Conservation (phyloP, 2,797 vertebrate genomes). For the Fringilla coelebs region DNA sequence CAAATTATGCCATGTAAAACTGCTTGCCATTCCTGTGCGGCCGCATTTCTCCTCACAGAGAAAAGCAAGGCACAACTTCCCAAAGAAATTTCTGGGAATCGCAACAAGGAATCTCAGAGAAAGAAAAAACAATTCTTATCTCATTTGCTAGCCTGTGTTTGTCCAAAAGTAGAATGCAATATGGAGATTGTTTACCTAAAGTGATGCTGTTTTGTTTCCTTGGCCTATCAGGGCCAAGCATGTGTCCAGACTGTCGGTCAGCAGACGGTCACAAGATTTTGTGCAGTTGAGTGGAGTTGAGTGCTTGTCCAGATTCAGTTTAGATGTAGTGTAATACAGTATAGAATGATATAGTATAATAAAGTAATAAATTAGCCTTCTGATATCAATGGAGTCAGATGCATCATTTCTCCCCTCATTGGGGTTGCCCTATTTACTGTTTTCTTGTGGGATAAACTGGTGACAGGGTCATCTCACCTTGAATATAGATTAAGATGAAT, state of each 20-base stretch:
- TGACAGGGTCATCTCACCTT: not conserved
- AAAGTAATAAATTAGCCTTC: not conserved
- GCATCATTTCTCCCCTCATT: fast-evolving
- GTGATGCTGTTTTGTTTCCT: not conserved
- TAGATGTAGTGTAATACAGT: not conserved
- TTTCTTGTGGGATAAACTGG: not conserved
- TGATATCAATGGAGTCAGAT: not conserved
- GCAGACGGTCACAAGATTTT: not conserved
- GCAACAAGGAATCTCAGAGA: not conserved
- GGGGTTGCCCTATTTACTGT: not conserved
- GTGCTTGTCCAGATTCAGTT: not conserved
- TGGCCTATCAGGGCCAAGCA: not conserved
- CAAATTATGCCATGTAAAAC: not conserved
- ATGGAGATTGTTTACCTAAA: not conserved
- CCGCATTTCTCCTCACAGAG: not conserved
- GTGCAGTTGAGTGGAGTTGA: not conserved
- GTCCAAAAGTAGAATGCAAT: not conserved
- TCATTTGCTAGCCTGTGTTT: not conserved
- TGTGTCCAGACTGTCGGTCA: not conserved
- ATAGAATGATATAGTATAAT: not conserved
- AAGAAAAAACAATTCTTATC: not conserved
- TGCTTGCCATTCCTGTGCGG: not conserved
- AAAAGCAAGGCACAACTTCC: not conserved
- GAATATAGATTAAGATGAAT: not conserved
- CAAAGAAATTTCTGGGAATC: not conserved